Evolutionary conservation across 2,797 vertebrate species (phyloP).

Genomic region (Enteromius fasciolatus): DNA sequence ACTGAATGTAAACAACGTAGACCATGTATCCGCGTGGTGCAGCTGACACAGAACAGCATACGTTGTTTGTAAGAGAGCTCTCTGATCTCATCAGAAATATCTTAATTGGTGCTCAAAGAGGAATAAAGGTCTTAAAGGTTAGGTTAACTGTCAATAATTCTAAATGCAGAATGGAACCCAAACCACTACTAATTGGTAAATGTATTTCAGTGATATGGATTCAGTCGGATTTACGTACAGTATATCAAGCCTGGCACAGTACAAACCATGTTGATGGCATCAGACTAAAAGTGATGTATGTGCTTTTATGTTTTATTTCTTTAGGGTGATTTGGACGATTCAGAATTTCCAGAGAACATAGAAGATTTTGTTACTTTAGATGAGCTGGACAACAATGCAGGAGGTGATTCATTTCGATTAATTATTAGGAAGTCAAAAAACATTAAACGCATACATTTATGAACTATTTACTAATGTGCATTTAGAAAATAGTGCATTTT

Average conservation of each 20-base stretch:
- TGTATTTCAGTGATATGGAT: neutral
- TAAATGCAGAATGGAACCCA: neutral
- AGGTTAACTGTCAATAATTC: neutral
- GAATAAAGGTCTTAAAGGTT: too few species aligned
- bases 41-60: too few species aligned
- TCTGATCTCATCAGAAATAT: too few species aligned
- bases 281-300: neutral
- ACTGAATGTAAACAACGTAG: too few species aligned
- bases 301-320: neutral
- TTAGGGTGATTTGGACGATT: slow-evolving; percentile 56
- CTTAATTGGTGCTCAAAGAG: too few species aligned
- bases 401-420: neutral
- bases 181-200: neutral
- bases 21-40: too few species aligned
- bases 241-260: neutral
- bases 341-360: slow-evolving; percentile 64
- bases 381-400: slow-evolving; percentile 60
- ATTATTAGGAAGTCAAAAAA: neutral
- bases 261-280: neutral
- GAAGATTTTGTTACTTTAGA: slow-evolving; percentile 68
- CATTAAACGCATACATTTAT: neutral
- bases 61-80: too few species aligned
- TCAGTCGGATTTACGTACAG: neutral
- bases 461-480: neutral
- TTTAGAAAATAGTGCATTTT: neutral